Evolutionary conservation across 2,888 invertebrate species (phyloP), one percentile per base, ranked within the genome.

Genomic region (Neoascia interrupta): DNA sequence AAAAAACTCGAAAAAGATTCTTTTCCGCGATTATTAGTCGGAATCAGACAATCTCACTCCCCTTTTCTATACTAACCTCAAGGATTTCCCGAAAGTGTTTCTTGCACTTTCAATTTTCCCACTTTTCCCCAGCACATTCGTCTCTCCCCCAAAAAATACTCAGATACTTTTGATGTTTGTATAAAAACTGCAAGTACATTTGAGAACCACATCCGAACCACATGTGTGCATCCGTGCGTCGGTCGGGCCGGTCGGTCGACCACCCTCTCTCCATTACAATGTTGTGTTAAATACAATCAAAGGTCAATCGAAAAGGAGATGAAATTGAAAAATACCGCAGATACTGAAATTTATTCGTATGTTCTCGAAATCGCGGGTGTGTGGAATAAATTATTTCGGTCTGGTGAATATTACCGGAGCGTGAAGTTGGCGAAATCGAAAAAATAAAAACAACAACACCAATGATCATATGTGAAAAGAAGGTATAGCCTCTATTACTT

Each of bases 371-470:
- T 83, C 85, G 84, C 85, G 83, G 84, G 86, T 86, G 86, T 87
- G 86, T 87, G 86, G 87, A 88, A 88, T 88, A 88, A 87, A 87
- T 87, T 87, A 88, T 87, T 87, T 87, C 88, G 87, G 87, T 87
- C 87, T 87, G 86, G 86, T 87, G 87, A 84, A 85, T 87, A 86
- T 86, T 87, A 87, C 85, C 87, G 85, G 88, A 87, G 87, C 87
- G 87, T 87, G 87, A 87, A 87, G 87, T 87, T 87, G 85, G 86
- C 87, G 86, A 87, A 86, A 86, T 73, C 79, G 31, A 68, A 72
- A 56, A 45, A 64, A 8, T 31, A 68, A 60, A 53, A 21, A 45
- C 4, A 26, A 23, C 21, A n/a, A 23, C n/a, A 45, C n/a, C 6
- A n/a, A 21, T 31, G n/a, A 31, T 8, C 15, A n/a, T 26, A 15